Base-by-base conservation (phyloP, 2,888 invertebrate genomes). In the Rhaphigaster nebulosa region DNA sequence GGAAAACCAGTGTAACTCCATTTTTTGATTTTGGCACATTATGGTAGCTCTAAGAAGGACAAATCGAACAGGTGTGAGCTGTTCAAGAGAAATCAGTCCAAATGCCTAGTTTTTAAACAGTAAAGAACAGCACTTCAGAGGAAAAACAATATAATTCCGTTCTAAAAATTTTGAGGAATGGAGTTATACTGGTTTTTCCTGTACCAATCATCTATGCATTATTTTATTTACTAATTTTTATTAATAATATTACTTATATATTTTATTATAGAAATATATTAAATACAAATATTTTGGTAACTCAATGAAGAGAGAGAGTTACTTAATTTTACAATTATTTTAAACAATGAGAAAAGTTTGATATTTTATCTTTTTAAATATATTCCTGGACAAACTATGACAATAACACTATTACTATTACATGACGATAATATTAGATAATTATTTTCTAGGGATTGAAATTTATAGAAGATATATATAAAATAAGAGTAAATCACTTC, bases 401-500 rank as follows among this genome's bases (percentile, higher is more conserved):
- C 15, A 15, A 60, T 29, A 60, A 29, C 20, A 50, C n/a, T 87
- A n/a, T 52, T 52, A 52, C 15, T 15, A 52, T 52, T 52, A 52
- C 52, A 52, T 18, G 18, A 52, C 12, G 52, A 52, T 45, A 45
- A 52, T n/a, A 87, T 0, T 45, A n/a, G 4, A 52, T 87, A 0
- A 87, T 50, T 65, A 10, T n/a, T 89, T 89, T 89, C 29, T 38
- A 89, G 89, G 89, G 60, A 15, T 0, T 89, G 56, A 38, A 89
- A 45, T 89, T 60, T 89, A 29, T 89, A 38, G 41, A 89, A 56
- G 89, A 89, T 13, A 41, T 89, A n/a, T 89, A 89, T 23, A 29
- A 89, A 70, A 70, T 65, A 41, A 89, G 56, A 89, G 41, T 89
- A 45, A 60, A 65, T n/a, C 60, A n/a, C 2, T 50, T 89, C 20